Evolutionary conservation across 2,888 invertebrate species (phyloP).

Genomic region (Carterocephalus palaemon): DNA sequence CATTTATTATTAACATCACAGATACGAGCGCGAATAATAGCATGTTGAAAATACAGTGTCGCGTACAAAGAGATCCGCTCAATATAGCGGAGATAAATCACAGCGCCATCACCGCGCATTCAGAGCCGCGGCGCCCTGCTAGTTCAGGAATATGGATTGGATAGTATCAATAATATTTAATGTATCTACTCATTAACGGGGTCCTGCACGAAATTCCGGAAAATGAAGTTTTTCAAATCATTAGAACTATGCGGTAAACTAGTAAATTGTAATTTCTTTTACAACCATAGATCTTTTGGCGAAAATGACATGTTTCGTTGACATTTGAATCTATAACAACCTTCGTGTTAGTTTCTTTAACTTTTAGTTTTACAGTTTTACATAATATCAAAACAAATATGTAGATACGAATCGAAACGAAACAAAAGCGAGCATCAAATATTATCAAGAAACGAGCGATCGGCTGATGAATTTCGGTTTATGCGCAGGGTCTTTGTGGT

Average conservation of each 20-base stretch:
- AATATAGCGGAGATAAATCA: conserved; percentile 41
- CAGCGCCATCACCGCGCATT: conserved; percentile 25
- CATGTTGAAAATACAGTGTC: conserved; percentile 33
- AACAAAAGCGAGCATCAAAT: conserved; percentile 53
- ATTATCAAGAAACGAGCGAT: conserved; percentile 72
- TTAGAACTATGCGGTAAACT: too few relatives aligned
- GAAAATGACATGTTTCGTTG: too few relatives aligned
- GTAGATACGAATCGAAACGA: conserved; percentile 9
- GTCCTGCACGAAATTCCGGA: too few relatives aligned
- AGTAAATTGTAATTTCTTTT: too few relatives aligned
- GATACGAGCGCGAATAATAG: conserved; percentile 22
- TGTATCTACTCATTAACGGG: neutral
- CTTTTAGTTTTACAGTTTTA: too few relatives aligned
- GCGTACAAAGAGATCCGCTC: conserved; percentile 41
- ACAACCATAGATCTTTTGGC: too few relatives aligned
- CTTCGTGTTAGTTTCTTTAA: too few relatives aligned
- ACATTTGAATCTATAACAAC: too few relatives aligned
- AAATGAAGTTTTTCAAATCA: too few relatives aligned
- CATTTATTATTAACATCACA: conserved; percentile 23
- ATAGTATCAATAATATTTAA: conserved; percentile 5
- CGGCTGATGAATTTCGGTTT: conserved; percentile 78
- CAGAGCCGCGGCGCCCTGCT: conserved; percentile 8
- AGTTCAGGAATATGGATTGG: conserved; percentile 7
- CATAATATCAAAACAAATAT: too few relatives aligned
- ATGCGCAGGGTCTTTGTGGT: conserved; percentile 75